Evolutionary conservation across 2,888 invertebrate species (phyloP), one percentile per base, ranked within the genome.

Genomic region (Sminthurides aquaticus): DNA sequence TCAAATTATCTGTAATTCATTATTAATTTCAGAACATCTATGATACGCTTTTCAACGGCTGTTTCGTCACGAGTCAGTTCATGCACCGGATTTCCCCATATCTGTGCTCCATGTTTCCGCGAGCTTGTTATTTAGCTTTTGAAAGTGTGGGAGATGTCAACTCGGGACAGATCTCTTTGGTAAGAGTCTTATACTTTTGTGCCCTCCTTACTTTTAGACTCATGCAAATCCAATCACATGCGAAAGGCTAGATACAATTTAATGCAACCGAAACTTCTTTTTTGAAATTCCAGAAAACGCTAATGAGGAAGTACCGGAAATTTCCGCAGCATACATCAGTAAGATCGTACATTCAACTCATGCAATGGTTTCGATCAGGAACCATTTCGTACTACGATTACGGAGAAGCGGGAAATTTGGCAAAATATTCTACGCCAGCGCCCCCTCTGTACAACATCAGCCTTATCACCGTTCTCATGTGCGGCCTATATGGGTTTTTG

Each of bases 401-500:
- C 26, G 56, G 56, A 3, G 24, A 15, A 8, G n/a, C 15, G n/a
- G 56, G 8, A 25, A 56, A 56, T 25, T 11, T 8, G 26, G 11
- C 18, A 15, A 3, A 11, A 25, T 56, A 56, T 25, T 15, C 24
- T 11, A 3, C 27, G 5, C 11, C 11, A 26, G 18, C 5, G 5
- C 56, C 56, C 5, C 56, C 56, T n/a, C 5, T 11, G 8, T 57
- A 57, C 57, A 57, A 57, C 27, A 3, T 28, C 18, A 29, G 22
- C 11, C 2, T 2, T 11, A 28, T 27, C 25, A 26, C 3, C 1
- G 27, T 57, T 28, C 57, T 28, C n/a, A 29, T 27, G 2, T 28
- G 26, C 8, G 57, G n/a, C 29, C 18, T 57, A 2, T 28, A 28
- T 26, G 57, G n/a, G 2, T n/a, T n/a, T 3, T 11, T 18, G 3